A percentile compares a stretch with the other conserved stretches of the same genome.
phyloP scores from a whole-genome alignment of 2,888 invertebrate species.

The Drosophila stalkeri region DNA sequence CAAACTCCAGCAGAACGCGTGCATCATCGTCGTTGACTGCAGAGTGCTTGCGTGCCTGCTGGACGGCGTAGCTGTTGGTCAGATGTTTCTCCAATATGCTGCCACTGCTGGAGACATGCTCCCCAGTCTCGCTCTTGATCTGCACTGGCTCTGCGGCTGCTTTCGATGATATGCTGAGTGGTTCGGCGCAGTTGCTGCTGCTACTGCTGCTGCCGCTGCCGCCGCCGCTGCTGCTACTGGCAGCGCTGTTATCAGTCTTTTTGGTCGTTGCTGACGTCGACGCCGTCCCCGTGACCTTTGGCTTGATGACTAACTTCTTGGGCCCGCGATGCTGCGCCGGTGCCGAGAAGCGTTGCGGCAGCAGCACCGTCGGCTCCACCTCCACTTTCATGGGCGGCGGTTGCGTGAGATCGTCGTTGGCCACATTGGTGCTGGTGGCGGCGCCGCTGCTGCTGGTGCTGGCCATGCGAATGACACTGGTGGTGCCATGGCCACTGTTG shows the following conservation, averaged over 20 bases:
- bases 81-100: slow-evolving; percentile 82
- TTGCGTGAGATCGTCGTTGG: slow-evolving; percentile 75
- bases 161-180: slow-evolving; percentile 64
- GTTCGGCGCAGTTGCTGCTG: slow-evolving; percentile 41
- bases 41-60: slow-evolving; percentile 52
- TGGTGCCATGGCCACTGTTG: slow-evolving; percentile 78
- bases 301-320: slow-evolving; percentile 84
- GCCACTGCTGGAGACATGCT: slow-evolving; percentile 42
- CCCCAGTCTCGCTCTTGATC: slow-evolving; percentile 74
- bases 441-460: slow-evolving; percentile 62
- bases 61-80: slow-evolving; percentile 50
- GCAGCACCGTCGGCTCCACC: slow-evolving; percentile 56
- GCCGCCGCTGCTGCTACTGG: slow-evolving; percentile 43
- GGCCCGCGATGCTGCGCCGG: slow-evolving; percentile 74
- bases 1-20: slow-evolving; percentile 80
- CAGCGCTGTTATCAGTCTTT: slow-evolving; percentile 65
- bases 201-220: slow-evolving; percentile 44
- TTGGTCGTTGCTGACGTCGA: slow-evolving; percentile 43
- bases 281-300: slow-evolving; percentile 71
- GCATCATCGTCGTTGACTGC: slow-evolving; percentile 79
- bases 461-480: slow-evolving; percentile 85
- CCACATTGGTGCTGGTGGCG: slow-evolving; percentile 28
- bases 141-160: slow-evolving; percentile 53
- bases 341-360: slow-evolving; percentile 68
- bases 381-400: slow-evolving; percentile 69